Evolutionary conservation across 2,888 invertebrate genomes (phyloP).

Genomic region (Rhagonycha fulva): DNA sequence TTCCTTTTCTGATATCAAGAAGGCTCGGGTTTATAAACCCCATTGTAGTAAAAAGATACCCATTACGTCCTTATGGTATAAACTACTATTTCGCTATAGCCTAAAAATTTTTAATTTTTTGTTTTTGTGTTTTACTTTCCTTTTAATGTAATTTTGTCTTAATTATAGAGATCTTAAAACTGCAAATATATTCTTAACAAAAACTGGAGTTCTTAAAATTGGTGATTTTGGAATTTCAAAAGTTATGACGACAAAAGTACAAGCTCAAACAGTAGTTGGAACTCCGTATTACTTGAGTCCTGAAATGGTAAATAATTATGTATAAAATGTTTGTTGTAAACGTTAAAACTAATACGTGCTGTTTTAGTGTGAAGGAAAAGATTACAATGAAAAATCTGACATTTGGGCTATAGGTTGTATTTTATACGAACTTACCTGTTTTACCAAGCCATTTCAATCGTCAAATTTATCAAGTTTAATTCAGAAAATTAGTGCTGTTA

Average conservation of each 20-base stretch:
- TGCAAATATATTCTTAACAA: slow-evolving; percentile 73
- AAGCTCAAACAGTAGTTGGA: slow-evolving; percentile 72
- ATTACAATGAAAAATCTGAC: slow-evolving; percentile 77
- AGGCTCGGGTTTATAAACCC: too few relatives aligned
- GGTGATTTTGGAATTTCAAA: slow-evolving; percentile 80
- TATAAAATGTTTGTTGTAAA: not conserved
- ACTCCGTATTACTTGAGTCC: slow-evolving; percentile 76
- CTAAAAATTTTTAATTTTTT: too few relatives aligned
- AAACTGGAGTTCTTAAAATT: slow-evolving; percentile 68
- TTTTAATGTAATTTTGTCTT: too few relatives aligned
- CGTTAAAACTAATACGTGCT: not conserved
- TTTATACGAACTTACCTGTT: slow-evolving; percentile 73
- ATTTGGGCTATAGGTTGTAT: slow-evolving; percentile 81
- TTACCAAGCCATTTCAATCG: slow-evolving; percentile 74
- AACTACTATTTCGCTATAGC: too few relatives aligned
- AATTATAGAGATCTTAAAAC: slow-evolving; percentile 69
- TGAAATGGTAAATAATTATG: slow-evolving; percentile 62
- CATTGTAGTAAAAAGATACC: too few relatives aligned
- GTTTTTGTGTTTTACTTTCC: slow-evolving; percentile 27
- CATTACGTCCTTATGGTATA: too few relatives aligned
- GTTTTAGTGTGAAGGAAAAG: slow-evolving; percentile 72
- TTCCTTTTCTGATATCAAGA: too few relatives aligned
- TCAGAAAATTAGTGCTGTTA: slow-evolving; percentile 72
- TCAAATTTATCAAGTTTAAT: slow-evolving; percentile 73
- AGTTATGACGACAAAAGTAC: slow-evolving; percentile 68